Base-by-base conservation (phyloP, 2,113 vertebrate genomes). In the Todiramphus saurophagus region DNA sequence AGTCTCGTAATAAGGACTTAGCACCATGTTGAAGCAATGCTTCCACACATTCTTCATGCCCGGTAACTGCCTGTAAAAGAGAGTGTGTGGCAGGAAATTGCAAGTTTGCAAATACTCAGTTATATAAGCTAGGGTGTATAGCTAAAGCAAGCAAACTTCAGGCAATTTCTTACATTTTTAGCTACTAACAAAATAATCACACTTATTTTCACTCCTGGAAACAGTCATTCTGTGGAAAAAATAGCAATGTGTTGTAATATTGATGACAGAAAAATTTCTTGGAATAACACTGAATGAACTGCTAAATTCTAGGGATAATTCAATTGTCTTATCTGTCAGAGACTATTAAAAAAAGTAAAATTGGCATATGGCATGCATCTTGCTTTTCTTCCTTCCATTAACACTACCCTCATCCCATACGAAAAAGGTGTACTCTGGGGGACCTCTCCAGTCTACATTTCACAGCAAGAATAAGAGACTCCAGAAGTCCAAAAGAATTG, bases 1-100 rank as follows among this genome's bases (percentile, higher is more conserved):
- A 99, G 97, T 99, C 99, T 82, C 98, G 98, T 70, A 99, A 95
- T 67, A 98, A 97, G 90, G 99, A 98, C 97, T 98, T 99, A 97
- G 99, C 99, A 93, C 98, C 98, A 94, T 99, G 99, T 83, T 99
- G 99, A 86, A 99, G 98, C 95, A 99, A 97, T 3, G 99, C 99
- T 97, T 99, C 99, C 94, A 99, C 99, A 95, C 99, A 99, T 85
- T 99, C 99, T 93, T 99, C 99, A 1, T 99, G 99, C 46, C 99
- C 99, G 1, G 99, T 99, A 88, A 99, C 99, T 72, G 99, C 99
- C 99, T 99, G 96, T 4, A n/a, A 60, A 23, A 25, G 73, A 96
- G 19, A 31, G 35, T 25, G 73, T 96, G 19, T 31, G 21, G 77
- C 10, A 77, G 17, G 13, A 85, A 75, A 87, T 1, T 51, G 41